A percentile compares a stretch with the other conserved stretches of the same genome.
Conservation (phyloP, 2,113 vertebrate species). For the Rhodinocichla rosea region DNA sequence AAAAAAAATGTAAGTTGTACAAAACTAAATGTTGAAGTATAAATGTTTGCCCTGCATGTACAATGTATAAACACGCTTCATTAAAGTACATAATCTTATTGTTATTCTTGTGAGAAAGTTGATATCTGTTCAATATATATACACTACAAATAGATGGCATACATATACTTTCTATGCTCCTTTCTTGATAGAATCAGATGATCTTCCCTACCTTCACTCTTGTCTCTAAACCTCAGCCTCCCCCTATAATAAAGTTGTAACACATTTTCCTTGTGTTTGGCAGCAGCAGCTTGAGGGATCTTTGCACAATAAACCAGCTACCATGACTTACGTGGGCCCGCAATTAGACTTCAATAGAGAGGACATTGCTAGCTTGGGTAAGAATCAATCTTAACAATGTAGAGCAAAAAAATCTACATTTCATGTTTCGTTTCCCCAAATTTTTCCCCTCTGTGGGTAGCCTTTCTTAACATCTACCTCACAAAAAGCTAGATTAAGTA, state of each 20-base stretch:
- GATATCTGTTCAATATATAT: neutral
- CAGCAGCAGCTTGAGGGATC: neutral
- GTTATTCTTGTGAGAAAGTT: neutral
- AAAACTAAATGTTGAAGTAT: neutral
- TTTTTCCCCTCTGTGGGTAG: neutral
- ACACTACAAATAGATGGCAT: too few relatives aligned
- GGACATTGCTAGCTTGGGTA: neutral
- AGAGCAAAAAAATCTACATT: neutral
- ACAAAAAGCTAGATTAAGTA: neutral
- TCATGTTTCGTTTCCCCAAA: neutral
- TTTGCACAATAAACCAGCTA: neutral
- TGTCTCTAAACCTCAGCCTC: neutral
- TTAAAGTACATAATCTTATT: neutral
- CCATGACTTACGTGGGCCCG: neutral
- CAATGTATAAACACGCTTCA: neutral
- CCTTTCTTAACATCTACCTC: neutral
- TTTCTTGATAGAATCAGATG: neutral
- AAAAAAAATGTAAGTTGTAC: neutral
- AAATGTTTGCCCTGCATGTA: neutral
- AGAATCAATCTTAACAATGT: neutral
- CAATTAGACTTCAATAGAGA: neutral
- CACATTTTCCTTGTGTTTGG: neutral
- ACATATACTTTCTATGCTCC: neutral
- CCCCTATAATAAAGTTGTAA: neutral
- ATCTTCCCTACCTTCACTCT: neutral